Percentiles rank a stretch among this genome's conserved stretches.
Evolutionary conservation across 2,113 vertebrate species (phyloP).

Genomic region (Tachysurus vachellii): DNA sequence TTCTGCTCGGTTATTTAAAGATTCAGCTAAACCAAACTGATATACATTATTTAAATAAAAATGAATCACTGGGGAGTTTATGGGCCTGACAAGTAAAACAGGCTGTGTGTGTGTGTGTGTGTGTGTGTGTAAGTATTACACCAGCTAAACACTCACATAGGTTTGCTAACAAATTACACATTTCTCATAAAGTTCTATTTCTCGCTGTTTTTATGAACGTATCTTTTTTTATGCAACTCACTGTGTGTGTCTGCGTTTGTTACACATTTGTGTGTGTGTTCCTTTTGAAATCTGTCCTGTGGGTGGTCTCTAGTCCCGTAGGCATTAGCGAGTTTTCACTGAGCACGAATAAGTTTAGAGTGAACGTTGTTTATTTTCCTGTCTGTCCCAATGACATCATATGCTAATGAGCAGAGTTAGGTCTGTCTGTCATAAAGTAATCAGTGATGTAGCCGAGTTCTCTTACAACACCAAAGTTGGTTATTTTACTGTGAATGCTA

Average conservation of each 20-base stretch:
- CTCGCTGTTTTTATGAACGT: background rate
- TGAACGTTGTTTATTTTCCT: conserved; percentile 13
- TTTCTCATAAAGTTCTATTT: background rate
- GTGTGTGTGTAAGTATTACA: background rate
- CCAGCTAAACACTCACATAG: background rate
- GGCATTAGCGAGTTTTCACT: background rate
- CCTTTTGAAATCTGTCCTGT: background rate
- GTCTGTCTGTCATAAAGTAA: background rate
- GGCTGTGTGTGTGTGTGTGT: background rate
- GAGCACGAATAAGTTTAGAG: background rate
- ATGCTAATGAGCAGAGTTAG: background rate
- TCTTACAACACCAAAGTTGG: background rate
- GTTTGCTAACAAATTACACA: background rate
- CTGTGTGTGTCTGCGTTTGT: background rate
- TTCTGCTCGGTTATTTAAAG: conserved; percentile 48
- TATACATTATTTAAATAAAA: conserved; percentile 41
- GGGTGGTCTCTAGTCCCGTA: conserved; percentile 15
- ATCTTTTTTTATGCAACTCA: background rate
- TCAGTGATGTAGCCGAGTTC: no score
- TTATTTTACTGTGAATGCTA: no score
- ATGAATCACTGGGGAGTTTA: conserved; percentile 35
- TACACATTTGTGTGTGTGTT: background rate
- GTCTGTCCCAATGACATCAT: background rate
- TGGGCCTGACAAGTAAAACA: conserved; percentile 25
- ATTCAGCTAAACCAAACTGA: conserved; percentile 42